Percentiles rank a stretch among this genome's conserved stretches.
Evolutionary conservation across 2,797 vertebrate species (phyloP).

Genomic region (Schizothorax lantsangensis): DNA sequence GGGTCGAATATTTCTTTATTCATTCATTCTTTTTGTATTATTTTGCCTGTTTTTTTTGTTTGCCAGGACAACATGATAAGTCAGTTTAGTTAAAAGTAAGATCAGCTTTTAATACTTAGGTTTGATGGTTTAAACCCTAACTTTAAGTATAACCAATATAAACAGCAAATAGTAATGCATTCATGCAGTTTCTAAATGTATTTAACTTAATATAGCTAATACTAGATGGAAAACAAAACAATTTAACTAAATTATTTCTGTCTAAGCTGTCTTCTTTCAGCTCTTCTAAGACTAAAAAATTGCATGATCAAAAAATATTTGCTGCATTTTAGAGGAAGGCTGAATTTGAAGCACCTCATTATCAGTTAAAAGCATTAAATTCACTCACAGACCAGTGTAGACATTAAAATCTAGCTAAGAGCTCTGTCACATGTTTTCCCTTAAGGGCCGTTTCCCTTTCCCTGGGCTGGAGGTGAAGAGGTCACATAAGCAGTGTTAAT

Average conservation of each 20-base stretch:
- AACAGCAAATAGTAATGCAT: not conserved
- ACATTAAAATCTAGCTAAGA: conserved; percentile 55
- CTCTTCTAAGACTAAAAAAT: not conserved
- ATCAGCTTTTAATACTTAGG: not conserved
- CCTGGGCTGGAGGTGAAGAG: conserved; percentile 68
- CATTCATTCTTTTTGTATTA: too few relatives aligned
- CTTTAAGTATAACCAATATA: not conserved
- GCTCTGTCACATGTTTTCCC: conserved; percentile 49
- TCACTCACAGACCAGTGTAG: conserved; percentile 47
- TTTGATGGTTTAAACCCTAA: not conserved
- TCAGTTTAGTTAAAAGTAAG: not conserved
- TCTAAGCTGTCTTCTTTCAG: not conserved
- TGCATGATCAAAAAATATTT: not conserved
- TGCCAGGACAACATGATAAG: not conserved
- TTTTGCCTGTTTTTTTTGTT: not conserved
- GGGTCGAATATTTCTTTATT: not conserved
- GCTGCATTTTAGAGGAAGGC: not conserved
- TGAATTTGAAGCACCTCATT: not conserved
- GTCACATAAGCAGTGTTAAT: conserved; percentile 72
- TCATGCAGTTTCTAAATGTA: not conserved
- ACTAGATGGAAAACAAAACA: not conserved
- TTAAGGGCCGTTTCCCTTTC: conserved; percentile 64
- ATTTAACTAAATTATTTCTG: not conserved
- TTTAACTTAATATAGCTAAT: not conserved
- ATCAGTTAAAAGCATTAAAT: not conserved